Conservation (phyloP, 2,888 invertebrate genomes). For the Perithous albicinctus region DNA sequence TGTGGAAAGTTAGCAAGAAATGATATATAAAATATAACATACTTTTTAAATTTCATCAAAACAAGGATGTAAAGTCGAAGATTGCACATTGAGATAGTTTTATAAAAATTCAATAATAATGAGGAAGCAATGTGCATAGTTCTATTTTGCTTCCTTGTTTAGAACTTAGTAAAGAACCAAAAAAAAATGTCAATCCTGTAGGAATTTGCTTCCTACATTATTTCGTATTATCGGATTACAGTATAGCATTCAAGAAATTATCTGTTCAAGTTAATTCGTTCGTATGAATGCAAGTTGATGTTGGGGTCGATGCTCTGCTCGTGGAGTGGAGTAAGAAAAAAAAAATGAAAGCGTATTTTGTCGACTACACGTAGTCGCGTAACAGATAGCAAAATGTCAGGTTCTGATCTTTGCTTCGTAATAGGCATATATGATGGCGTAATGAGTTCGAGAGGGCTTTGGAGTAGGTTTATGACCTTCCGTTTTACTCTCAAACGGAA, state of each 20-base stretch:
- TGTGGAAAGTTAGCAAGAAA: too few relatives aligned
- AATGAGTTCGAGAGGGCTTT: slow-evolving; percentile 20
- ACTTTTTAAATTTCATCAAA: too few relatives aligned
- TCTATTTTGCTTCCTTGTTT: too few relatives aligned
- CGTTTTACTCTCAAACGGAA: slow-evolving; percentile 10
- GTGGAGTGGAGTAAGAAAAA: slow-evolving; percentile 32
- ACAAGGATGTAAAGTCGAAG: too few relatives aligned
- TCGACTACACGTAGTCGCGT: slow-evolving; percentile 45
- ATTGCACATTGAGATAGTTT: too few relatives aligned
- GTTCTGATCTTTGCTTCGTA: slow-evolving; percentile 70
- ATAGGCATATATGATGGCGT: slow-evolving; percentile 17
- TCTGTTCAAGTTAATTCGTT: background rate
- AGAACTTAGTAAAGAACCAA: too few relatives aligned
- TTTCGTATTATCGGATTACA: background rate
- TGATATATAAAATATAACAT: too few relatives aligned
- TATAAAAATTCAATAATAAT: too few relatives aligned
- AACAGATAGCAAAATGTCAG: slow-evolving; percentile 70
- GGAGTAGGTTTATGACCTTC: slow-evolving; percentile 39
- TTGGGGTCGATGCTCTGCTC: slow-evolving; percentile 2
- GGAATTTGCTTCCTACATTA: too few relatives aligned
- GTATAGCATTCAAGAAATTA: too few relatives aligned
- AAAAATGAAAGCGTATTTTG: slow-evolving; percentile 51
- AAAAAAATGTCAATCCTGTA: too few relatives aligned
- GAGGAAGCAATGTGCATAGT: too few relatives aligned
- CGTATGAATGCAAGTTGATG: background rate